Evolutionary conservation across 2,113 vertebrate species (phyloP), one percentile per base, ranked within the genome.

Genomic region (Formicarius rufipectus): DNA sequence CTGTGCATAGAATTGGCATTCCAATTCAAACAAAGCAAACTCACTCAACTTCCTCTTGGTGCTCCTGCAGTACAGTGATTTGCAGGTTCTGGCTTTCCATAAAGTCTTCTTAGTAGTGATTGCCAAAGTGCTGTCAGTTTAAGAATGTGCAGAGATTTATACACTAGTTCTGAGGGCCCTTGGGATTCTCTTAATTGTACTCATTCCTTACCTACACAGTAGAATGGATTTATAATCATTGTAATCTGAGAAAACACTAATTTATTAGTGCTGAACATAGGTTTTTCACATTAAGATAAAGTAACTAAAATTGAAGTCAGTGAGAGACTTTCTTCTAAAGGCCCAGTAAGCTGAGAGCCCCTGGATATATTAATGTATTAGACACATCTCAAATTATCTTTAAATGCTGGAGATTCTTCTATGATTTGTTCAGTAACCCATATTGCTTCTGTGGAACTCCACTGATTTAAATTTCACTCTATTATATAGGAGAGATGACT

Each of bases 171-270:
- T 59, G 52, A 90, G 52, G 68, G 30, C 55, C 50, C 59, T 35
- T 66, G 92, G n/a, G 60, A 82, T 63, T 42, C 92, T 63, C 66
- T 56, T 90, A 95, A 96, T 80, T 93, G 72, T 82, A 47, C 63
- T 63, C 35, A 82, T 93, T 76, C 35, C 30, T 85, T 95, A 53
- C 58, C 60, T 80, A 47, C 71, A 94, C 56, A 92, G 52, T 84
- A 72, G 47, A 94, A 90, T 90, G n/a, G 66, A 97, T 93, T 95
- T 80, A 53, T 87, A 88, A 71, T 84, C 62, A 81, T 40, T 81
- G 62, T 89, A 93, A 89, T 47, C 53, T 76, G 33, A 10, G 6
- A 87, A 95, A 95, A 95, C 68, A 55, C 63, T 84, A 72, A 86
- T 89, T 97, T 76, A 83, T 84, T 89, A 56, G 58, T 71, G 50